These are phyloP conservation scores for Mamestra configurata DNA, from an alignment of 1,140 invertebrate genomes.

Conservation along the genomic window DNA sequence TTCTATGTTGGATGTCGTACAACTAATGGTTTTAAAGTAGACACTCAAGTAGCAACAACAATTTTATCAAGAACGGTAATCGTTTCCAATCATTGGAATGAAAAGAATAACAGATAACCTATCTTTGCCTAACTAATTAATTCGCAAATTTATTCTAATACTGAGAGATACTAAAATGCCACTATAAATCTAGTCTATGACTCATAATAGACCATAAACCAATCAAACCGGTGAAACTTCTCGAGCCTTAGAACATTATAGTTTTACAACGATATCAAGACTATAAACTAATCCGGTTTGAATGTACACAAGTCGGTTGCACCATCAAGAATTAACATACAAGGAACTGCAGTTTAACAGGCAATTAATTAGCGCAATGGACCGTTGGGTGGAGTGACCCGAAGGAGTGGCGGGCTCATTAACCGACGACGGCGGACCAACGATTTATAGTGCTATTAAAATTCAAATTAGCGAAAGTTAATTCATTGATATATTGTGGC, in stretches of 20 bases:
- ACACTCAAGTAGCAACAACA: neutral
- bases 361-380: constrained; percentile 59
- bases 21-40: neutral
- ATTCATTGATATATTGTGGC: constrained; percentile 52
- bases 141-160: neutral
- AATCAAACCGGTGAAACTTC: constrained; percentile 36
- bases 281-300: constrained; percentile 44
- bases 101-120: neutral
- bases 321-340: constrained; percentile 53
- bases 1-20: neutral
- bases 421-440: constrained; percentile 53
- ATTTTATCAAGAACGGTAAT: neutral
- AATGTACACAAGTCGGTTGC: constrained; percentile 40
- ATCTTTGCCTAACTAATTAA: neutral
- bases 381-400: constrained; percentile 56
- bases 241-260: constrained; percentile 23
- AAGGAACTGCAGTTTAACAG: constrained; percentile 55
- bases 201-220: constrained; percentile 35
- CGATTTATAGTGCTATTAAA: constrained; percentile 64
- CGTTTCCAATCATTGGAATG: neutral
- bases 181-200: constrained; percentile 16
- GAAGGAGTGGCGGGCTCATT: constrained; percentile 60
- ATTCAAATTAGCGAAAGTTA: constrained; percentile 72
- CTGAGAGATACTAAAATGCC: neutral
- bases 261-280: constrained; percentile 40